Percentiles rank a stretch among this genome's conserved stretches.
These are phyloP conservation scores for Pilophorus perplexus DNA, from an alignment of 2,888 invertebrate species.

Conservation along the genomic window DNA sequence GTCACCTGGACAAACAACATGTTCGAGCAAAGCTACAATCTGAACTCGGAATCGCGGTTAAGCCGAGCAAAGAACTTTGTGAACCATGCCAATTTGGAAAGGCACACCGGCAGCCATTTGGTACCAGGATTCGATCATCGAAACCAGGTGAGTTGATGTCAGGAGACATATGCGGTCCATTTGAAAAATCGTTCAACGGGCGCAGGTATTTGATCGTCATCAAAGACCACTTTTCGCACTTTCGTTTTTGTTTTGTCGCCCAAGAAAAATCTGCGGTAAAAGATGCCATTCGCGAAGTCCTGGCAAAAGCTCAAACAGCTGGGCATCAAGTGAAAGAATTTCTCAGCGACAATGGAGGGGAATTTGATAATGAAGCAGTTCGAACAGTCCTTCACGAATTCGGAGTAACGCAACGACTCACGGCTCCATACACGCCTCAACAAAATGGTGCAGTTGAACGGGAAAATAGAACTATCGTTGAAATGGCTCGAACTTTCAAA, in stretches of 20 bases:
- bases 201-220: slow-evolving; percentile 27
- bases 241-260: slow-evolving; percentile 20
- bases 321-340: slow-evolving; percentile 22
- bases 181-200: slow-evolving; percentile 42
- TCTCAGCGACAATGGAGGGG: slow-evolving; percentile 29
- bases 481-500: slow-evolving; percentile 45
- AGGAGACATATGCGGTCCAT: slow-evolving; percentile 48
- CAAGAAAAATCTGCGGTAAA: slow-evolving; percentile 29
- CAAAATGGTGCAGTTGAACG: slow-evolving; percentile 45
- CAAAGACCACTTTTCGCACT: slow-evolving; percentile 15
- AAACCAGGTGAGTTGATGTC: slow-evolving; percentile 48
- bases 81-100: slow-evolving; percentile 49
- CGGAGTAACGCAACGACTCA: slow-evolving; percentile 43
- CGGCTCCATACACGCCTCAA: slow-evolving; percentile 45
- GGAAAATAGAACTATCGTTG: slow-evolving; percentile 46
- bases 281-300: slow-evolving; percentile 24
- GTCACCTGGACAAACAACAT: slow-evolving; percentile 51
- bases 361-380: slow-evolving; percentile 26
- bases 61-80: slow-evolving; percentile 46
- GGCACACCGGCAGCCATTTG: slow-evolving; percentile 47
- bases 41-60: slow-evolving; percentile 48
- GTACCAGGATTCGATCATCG: slow-evolving; percentile 40
- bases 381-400: slow-evolving; percentile 42
- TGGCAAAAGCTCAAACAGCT: slow-evolving; percentile 19
- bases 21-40: slow-evolving; percentile 49